phyloP scores from a whole-genome alignment of 2,888 invertebrate genomes.

The Rutpela maculata region DNA sequence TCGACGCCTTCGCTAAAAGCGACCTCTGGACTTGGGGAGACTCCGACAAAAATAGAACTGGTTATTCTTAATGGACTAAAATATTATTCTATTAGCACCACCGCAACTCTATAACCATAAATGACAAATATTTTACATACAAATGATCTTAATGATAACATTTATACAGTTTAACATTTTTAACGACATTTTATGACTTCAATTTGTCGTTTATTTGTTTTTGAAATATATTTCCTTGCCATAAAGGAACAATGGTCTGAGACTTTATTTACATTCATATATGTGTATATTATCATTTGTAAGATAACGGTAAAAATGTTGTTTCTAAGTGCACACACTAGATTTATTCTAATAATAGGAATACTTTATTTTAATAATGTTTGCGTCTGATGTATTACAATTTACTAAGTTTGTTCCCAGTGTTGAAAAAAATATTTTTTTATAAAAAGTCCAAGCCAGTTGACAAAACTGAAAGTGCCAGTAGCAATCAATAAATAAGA shows the following conservation, averaged over 20 bases:
- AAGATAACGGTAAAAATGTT: neutral
- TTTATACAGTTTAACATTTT: constrained; percentile 33
- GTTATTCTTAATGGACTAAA: constrained; percentile 44
- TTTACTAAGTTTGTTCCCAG: no score
- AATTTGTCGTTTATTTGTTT: constrained; percentile 11
- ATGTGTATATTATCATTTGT: neutral
- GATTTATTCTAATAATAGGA: no score
- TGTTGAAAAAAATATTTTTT: no score
- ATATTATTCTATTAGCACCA: constrained; percentile 41
- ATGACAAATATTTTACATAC: constrained; percentile 39
- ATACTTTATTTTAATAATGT: no score
- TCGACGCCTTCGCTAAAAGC: constrained; percentile 50
- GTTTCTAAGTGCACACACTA: neutral
- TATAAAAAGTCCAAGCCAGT: no score
- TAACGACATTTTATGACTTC: neutral
- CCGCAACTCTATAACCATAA: constrained; percentile 37
- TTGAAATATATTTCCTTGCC: neutral
- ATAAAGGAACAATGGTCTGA: neutral
- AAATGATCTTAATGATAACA: constrained; percentile 22
- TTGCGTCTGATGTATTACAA: no score
- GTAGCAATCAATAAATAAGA: no score
- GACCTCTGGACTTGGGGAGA: constrained; percentile 34
- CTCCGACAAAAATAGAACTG: constrained; percentile 50
- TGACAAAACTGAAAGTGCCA: no score
- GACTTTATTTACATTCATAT: neutral